Conservation (phyloP, 2,888 invertebrate genomes). For the Lydus trimaculatus region DNA sequence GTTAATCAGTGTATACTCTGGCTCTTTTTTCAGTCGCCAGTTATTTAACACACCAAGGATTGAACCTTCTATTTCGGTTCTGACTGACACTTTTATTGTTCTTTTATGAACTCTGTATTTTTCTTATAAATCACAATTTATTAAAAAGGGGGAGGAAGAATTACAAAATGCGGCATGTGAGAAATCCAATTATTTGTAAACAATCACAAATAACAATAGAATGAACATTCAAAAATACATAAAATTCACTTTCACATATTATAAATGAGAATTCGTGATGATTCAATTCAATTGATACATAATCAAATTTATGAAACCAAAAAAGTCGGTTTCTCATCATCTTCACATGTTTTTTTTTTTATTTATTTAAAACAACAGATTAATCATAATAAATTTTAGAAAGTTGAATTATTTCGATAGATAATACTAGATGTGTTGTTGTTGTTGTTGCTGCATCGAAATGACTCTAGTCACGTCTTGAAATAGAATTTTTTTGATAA, state of each 20-base stretch:
- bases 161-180: not conserved
- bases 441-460: not conserved
- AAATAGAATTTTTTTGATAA: not conserved
- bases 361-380: not conserved
- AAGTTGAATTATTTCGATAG: not conserved
- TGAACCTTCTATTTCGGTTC: not conserved
- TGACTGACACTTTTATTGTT: not conserved
- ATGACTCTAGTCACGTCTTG: not conserved
- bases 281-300: not conserved
- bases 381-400: conserved; percentile 8
- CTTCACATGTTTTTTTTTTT: not conserved
- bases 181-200: not conserved
- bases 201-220: not conserved
- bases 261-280: not conserved
- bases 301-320: not conserved
- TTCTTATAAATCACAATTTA: no score
- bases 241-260: conserved; percentile 1
- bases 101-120: no score
- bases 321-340: not conserved
- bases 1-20: not conserved
- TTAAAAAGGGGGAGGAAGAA: not conserved
- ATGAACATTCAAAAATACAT: not conserved
- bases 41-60: not conserved
- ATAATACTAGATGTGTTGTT: not conserved
- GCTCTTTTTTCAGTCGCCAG: not conserved